Base-by-base conservation (phyloP, 1,140 invertebrate species). In the Hycleus phaleratus region DNA sequence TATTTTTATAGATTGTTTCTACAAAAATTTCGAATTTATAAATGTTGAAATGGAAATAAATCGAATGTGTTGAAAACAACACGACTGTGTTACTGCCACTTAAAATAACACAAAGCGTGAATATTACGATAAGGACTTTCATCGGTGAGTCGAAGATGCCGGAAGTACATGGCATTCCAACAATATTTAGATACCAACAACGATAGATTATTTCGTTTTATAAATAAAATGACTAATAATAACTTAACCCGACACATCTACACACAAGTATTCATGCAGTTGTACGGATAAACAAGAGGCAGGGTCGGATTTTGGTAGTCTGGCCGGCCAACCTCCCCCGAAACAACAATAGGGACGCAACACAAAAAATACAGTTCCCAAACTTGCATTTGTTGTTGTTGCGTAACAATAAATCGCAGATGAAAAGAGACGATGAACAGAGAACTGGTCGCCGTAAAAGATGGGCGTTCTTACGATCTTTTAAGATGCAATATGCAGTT, bases 401-500 rank as follows among this genome's bases (percentile, higher is more conserved):
- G 46, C 52, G 46, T 55, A 55, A 55, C 52, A 55, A 55, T 55
- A 46, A 55, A 46, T 55, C 43, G 43, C 9, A 26, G 51, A 45
- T 53, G 51, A 32, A 53, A 53, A 11, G 26, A 46, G 46, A 55
- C 38, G 40, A 46, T 46, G 45, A 46, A 55, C 32, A 46, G 44
- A 44, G 26, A 32, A 32, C 32, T 43, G 52, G 52, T 46, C 45
- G 52, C 32, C 26, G 43, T 32, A 38, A 44, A 55, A 46, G 52
- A 55, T 46, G 52, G 32, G 32, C 32, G 32, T 32, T 32, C 32
- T 32, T 32, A 5, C 4, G 32, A 5, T 32, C 32, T 32, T 7
- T 32, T 32, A 55, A 42, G 52, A 55, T 43, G 52, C 52, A 55
- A 55, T 55, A 26, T 55, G 52, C 52, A 55, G 44, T 55, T 55